Evolutionary conservation across 2,888 invertebrate species (phyloP), one percentile per base, ranked within the genome.

Genomic region (Drosophila villosipedis): DNA sequence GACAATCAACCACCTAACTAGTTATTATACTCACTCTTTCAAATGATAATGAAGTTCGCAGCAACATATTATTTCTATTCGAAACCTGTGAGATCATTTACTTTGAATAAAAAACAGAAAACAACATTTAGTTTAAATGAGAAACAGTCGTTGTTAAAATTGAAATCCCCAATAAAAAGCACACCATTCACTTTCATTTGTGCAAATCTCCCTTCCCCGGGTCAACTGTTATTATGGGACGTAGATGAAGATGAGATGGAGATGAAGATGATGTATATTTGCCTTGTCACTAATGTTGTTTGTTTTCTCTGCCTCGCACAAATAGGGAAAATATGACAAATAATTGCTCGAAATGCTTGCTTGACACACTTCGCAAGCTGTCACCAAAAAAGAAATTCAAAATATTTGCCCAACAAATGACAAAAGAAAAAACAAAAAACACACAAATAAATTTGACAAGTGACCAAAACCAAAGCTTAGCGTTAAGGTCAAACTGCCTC

Each of bases 261-360:
- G 76, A 63, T 68, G 71, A 70, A 50, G 78, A 70, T 61, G 62
- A 74, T 67, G 47, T 57, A 52, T 73, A 67, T 80, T 58, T 80
- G 89, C 81, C 65, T 66, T 76, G 88, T 85, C 85, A 84, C 84
- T 89, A 86, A 89, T 84, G 79, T 61, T 89, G 78, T 90, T 86
- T 88, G 71, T 84, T 84, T 86, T 88, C 72, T 76, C 84, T 86
- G 78, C 67, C 62, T 68, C 54, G 25, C 16, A 55, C 70, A 73
- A 69, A 77, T 66, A 39, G 73, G 73, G 76, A 79, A 90, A 88
- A 88, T 85, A 81, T 84, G 86, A 84, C 90, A 91, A 86, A 89
- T 83, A 91, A 90, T 82, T 78, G 73, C 78, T 76, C 63, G 66
- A 82, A 90, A 84, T 78, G 66, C 74, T 79, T 83, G 89, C 89